These are phyloP conservation scores for Diplogasteroides magnus DNA, from an alignment of 1,140 invertebrate genomes.

Conservation along the genomic window DNA sequence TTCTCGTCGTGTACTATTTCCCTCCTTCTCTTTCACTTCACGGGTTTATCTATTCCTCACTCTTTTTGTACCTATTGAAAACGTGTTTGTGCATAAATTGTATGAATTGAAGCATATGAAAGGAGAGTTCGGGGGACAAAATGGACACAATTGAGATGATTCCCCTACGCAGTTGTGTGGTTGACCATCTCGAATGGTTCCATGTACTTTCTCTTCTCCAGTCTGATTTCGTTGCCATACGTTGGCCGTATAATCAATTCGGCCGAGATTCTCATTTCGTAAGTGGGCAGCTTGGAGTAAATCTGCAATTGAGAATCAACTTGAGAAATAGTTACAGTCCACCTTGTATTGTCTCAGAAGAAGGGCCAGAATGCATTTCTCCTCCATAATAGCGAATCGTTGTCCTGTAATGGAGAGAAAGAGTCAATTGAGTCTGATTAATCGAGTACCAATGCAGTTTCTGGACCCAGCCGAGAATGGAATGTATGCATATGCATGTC, in stretches of 20 bases:
- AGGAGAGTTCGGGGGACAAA: too few species aligned
- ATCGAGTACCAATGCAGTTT: constrained; percentile 58
- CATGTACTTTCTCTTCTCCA: constrained; percentile 36
- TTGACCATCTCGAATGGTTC: too few species aligned
- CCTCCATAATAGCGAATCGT: constrained; percentile 78
- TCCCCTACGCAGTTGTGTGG: too few species aligned
- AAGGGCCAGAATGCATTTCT: constrained; percentile 79
- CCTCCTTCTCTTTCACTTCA: too few species aligned
- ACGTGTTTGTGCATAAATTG: too few species aligned
- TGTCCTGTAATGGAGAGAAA: constrained; percentile 59
- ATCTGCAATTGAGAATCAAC: too few species aligned
- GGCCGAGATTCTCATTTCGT: constrained; percentile 56
- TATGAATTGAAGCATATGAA: too few species aligned
- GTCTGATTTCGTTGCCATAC: constrained; percentile 51
- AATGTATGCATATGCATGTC: constrained; percentile 58
- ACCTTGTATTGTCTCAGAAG: constrained; percentile 72
- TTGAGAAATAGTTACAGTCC: too few species aligned
- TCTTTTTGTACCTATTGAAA: too few species aligned
- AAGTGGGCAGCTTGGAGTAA: constrained; percentile 55
- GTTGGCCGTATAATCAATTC: constrained; percentile 59
- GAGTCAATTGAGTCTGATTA: background rate
- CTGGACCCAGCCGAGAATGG: constrained; percentile 58
- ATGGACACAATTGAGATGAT: too few species aligned
- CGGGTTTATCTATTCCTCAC: too few species aligned
- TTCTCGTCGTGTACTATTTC: too few species aligned